phyloP scores from a whole-genome alignment of 2,888 invertebrate species.

The Orchesella flavescens region DNA sequence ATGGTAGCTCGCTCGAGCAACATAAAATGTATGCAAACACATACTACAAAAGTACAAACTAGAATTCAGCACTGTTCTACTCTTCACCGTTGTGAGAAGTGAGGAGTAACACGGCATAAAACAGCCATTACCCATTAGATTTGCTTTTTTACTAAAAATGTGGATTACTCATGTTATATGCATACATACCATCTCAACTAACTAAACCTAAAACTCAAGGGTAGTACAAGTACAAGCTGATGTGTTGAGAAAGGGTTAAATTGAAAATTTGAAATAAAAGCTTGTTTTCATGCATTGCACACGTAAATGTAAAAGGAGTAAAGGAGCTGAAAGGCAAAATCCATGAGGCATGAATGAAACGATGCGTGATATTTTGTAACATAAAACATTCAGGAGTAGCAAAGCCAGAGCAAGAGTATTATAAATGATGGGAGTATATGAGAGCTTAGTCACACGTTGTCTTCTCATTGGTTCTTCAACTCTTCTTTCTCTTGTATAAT shows the following conservation, averaged over 20 bases:
- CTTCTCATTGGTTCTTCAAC: conserved; percentile 38
- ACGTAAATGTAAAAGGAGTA: too few species aligned
- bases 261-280: background rate
- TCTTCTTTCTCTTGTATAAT: background rate
- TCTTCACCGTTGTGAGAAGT: background rate
- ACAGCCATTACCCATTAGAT: conserved; percentile 61
- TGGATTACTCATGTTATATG: conserved; percentile 21
- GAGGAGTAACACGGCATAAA: background rate
- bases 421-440: conserved; percentile 38
- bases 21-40: too few species aligned
- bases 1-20: background rate
- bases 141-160: conserved; percentile 39
- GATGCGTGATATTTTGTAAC: conserved; percentile 16
- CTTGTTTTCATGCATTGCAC: conserved; percentile 10
- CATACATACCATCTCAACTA: background rate
- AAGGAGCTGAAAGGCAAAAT: too few species aligned
- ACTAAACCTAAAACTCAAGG: too few species aligned
- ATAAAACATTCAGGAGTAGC: background rate
- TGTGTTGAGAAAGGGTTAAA: conserved; percentile 26
- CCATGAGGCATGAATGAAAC: conserved; percentile 24
- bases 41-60: too few species aligned
- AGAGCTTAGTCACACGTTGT: conserved; percentile 42
- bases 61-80: too few species aligned
- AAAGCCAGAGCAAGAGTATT: too few species aligned
- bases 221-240: background rate